A percentile compares a stretch with the other conserved stretches of the same genome.
These are phyloP conservation scores for Candoia aspera DNA, from an alignment of 2,113 vertebrate species.

Conservation along the genomic window DNA sequence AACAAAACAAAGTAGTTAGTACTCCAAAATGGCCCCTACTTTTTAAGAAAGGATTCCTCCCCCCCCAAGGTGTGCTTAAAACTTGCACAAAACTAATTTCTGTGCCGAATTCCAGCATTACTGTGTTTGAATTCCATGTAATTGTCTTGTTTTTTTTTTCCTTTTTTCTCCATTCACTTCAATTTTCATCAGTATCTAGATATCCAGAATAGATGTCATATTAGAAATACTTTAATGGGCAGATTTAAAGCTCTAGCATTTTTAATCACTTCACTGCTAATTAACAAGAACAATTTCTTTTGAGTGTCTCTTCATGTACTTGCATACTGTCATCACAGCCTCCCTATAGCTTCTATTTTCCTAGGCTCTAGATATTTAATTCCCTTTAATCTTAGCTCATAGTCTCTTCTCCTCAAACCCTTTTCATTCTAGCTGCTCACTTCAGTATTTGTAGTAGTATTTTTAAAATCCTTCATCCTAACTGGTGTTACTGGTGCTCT, in stretches of 20 bases:
- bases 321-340: conserved; percentile 68
- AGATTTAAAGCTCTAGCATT: conserved; percentile 63
- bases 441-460: conserved; percentile 50
- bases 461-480: conserved; percentile 44
- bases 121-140: conserved; percentile 44
- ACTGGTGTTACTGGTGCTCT: conserved; percentile 61
- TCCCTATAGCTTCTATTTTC: conserved; percentile 51
- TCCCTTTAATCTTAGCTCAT: conserved; percentile 65
- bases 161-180: background rate
- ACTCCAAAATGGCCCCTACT: background rate
- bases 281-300: conserved; percentile 73
- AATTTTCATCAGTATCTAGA: conserved; percentile 36
- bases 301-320: conserved; percentile 70
- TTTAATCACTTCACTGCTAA: conserved; percentile 64
- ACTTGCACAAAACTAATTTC: background rate
- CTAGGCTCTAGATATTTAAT: conserved; percentile 57
- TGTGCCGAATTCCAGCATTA: conserved; percentile 14
- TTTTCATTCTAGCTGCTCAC: conserved; percentile 50
- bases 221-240: conserved; percentile 59
- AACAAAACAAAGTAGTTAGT: background rate
- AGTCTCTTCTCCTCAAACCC: conserved; percentile 55
- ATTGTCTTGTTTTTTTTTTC: conserved; percentile 16
- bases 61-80: background rate
- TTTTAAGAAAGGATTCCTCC: background rate
- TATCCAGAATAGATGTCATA: conserved; percentile 51